Evolutionary conservation across 1,140 invertebrate genomes (phyloP).

Genomic region (Drosophila repleta): DNA sequence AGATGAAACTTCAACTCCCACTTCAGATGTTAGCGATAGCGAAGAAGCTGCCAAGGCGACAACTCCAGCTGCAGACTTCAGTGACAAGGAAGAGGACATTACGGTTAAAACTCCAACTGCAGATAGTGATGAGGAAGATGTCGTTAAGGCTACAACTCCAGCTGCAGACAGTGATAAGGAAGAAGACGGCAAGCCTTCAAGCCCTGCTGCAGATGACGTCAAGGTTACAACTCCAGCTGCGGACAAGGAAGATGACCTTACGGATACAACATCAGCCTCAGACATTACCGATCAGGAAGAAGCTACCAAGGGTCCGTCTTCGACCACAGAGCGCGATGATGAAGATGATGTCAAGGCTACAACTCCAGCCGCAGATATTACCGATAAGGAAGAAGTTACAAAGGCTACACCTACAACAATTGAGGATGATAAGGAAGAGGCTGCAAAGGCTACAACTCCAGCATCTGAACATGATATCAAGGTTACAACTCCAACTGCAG

Average conservation of each 20-base stretch:
- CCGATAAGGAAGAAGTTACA: not conserved
- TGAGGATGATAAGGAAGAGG: not conserved
- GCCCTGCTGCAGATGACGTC: not conserved
- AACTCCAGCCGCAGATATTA: not conserved
- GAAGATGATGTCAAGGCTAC: constrained; percentile 3
- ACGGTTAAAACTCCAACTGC: constrained; percentile 9
- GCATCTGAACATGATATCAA: not conserved
- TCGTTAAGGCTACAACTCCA: constrained; percentile 7
- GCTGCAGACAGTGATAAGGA: not conserved
- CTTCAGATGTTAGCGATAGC: not conserved
- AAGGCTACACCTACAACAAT: not conserved
- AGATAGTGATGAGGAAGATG: constrained; percentile 7
- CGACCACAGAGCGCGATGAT: not conserved
- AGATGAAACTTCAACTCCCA: not conserved
- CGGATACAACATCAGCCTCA: not conserved
- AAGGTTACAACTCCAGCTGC: constrained; percentile 5
- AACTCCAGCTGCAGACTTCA: not conserved
- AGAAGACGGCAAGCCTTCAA: not conserved
- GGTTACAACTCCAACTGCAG: not conserved
- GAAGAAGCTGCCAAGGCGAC: not conserved
- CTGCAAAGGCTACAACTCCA: not conserved
- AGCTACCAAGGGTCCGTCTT: too few relatives aligned
- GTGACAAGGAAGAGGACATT: not conserved
- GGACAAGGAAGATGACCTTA: not conserved
- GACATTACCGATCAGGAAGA: not conserved